Evolutionary conservation across 2,888 invertebrate species (phyloP), one percentile per base, ranked within the genome.

Genomic region (Synergus itoensis): DNA sequence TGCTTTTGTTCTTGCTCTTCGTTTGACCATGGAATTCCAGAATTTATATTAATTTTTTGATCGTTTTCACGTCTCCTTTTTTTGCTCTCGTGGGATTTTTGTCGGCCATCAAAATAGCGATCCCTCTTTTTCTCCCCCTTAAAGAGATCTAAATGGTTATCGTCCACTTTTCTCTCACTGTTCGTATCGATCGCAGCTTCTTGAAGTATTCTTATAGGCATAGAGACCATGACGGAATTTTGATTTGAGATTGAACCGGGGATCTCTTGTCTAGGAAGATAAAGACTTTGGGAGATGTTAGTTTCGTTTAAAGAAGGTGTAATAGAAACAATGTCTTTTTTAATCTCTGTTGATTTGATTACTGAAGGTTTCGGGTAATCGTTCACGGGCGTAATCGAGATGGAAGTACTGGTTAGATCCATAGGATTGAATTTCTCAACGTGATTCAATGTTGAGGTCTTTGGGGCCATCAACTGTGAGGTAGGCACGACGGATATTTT

Each of bases 321-420:
- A 75, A 91, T 91, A 65, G 91, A 91, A 21, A 91, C 88, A 57
- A 90, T 86, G 67, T 91, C 91, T 76, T 91, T 91, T 65, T 89
- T 90, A 53, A 84, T 76, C 63, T 91, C 91, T 40, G 62, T 83
- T 8, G 83, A 36, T 69, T 90, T 91, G 5, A 63, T 76, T 14
- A 84, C 75, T 9, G 36, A 9, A 4, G 82, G 62, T 77, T 91
- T 91, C 36, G 89, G 89, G 76, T 85, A 90, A 78, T 91, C 91
- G 67, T 88, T 90, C 0, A 91, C 91, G 0, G 91, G 91, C 1
- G 91, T 91, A 60, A 91, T 91, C 9, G 91, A 91, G n/a, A 91
- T 83, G 16, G 91, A 89, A 77, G 89, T 89, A 69, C 88, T 88
- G 11, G 90, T 89, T 60, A 91, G 79, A 76, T 91, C 91, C 85